Conservation (phyloP, 2,888 invertebrate species). For the Drosophila koepferae region DNA sequence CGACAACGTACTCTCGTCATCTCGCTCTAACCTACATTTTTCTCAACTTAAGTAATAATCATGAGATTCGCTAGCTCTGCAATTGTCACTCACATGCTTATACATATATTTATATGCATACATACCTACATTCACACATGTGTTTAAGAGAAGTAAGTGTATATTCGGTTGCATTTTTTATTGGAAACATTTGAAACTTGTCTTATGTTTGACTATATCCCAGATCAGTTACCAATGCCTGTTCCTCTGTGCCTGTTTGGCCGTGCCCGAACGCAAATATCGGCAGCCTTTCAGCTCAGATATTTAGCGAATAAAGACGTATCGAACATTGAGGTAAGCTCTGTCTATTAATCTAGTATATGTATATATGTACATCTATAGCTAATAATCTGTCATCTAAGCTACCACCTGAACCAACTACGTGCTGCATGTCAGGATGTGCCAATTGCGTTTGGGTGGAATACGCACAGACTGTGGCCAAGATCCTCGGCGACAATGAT, state of each 20-base stretch:
- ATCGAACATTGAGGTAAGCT: constrained; percentile 67
- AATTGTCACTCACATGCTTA: not conserved
- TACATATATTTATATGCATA: not conserved
- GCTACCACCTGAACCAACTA: constrained; percentile 88
- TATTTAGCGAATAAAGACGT: constrained; percentile 50
- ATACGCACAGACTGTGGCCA: constrained; percentile 92
- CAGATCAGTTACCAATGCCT: constrained; percentile 70
- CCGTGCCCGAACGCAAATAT: constrained; percentile 26
- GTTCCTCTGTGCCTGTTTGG: constrained; percentile 60
- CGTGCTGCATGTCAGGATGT: constrained; percentile 97
- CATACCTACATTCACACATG: not conserved
- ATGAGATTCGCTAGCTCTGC: not conserved
- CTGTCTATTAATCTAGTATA: not conserved
- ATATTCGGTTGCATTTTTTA: not conserved
- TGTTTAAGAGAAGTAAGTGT: not conserved
- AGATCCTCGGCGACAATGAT: constrained; percentile 88
- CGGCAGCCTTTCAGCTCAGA: constrained; percentile 43
- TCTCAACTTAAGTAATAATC: too few relatives aligned
- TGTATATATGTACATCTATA: too few relatives aligned
- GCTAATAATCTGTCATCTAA: constrained; percentile 66
- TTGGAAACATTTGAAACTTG: not conserved
- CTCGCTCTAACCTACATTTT: constrained; percentile 13
- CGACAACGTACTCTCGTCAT: not conserved
- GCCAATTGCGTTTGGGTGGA: constrained; percentile 96
- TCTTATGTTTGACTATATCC: constrained; percentile 24